phyloP scores from a whole-genome alignment of 2,888 invertebrate genomes.

The Cosmia trapezina region DNA sequence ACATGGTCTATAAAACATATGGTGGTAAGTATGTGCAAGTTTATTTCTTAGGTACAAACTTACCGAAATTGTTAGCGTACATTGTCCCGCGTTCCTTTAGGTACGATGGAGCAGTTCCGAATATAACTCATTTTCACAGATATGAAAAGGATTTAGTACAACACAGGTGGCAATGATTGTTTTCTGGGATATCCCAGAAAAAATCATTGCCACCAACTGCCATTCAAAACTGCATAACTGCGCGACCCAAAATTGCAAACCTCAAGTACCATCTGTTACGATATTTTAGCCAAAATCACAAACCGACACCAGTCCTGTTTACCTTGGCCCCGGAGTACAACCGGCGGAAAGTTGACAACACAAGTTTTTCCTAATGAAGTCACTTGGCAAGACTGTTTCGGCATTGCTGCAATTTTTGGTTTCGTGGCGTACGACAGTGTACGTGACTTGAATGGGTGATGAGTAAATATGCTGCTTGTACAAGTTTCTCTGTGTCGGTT shows the following conservation, averaged over 20 bases:
- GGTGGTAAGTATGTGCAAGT: neutral
- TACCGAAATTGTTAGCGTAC: neutral
- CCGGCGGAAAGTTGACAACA: conserved; percentile 57
- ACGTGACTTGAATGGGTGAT: conserved; percentile 62
- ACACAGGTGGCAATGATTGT: too few species aligned
- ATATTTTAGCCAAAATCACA: conserved; percentile 31
- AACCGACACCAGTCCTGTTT: conserved; percentile 53
- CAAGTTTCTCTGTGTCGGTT: conserved; percentile 32
- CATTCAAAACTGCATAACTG: neutral
- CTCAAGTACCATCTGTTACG: conserved; percentile 1
- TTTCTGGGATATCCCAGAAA: too few species aligned
- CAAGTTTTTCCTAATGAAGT: conserved; percentile 78
- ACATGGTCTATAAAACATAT: neutral
- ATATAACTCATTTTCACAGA: neutral
- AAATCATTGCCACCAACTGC: neutral
- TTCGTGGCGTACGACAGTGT: conserved; percentile 52
- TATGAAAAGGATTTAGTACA: neutral
- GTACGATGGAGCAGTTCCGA: neutral
- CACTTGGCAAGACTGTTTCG: conserved; percentile 77
- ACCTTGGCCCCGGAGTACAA: conserved; percentile 56
- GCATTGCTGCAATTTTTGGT: conserved; percentile 69
- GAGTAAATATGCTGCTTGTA: conserved; percentile 39
- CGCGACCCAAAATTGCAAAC: conserved; percentile 9
- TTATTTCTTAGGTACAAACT: neutral
- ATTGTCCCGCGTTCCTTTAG: neutral